Evolutionary conservation across 2,888 invertebrate genomes (phyloP), one percentile per base, ranked within the genome.

Genomic region (Acanthosepion lycidas): DNA sequence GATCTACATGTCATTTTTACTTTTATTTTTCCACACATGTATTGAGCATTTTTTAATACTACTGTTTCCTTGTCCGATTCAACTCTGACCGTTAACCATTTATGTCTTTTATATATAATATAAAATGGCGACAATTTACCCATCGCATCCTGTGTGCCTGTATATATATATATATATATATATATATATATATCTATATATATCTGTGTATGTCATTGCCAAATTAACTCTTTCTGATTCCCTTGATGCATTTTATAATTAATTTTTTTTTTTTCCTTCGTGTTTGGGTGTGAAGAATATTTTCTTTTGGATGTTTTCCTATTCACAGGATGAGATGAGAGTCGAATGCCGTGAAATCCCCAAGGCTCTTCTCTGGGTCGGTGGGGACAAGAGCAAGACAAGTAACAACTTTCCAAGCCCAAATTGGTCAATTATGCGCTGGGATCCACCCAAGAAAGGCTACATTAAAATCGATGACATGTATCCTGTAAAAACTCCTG

Each of bases 401-500:
- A 53, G 93, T 28, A 53, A 93, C 20, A 93, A 93, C 12, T 18
- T 78, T 78, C 93, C 93, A 8, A 93, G 93, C 48, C 93, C 93
- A 15, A 49, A 93, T 2, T 93, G 93, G 93, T 53, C 49, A 5
- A 53, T 93, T 28, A 93, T 93, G 93, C 28, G 93, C 18, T 93
- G 93, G 93, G 93, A 93, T 6, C 51, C 93, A n/a, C 23, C 93
- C 53, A 53, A n/a, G 51, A 93, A 93, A 20, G 93, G 18, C 12
- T 93, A 93, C 33, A 20, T 93, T 2, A 93, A 93, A 28, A n/a
- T 93, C 9, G 93, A 93, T 15, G 93, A 93, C 49, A 93, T 93
- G 93, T 93, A 93, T 12, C 93, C 93, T 49, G 93, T 93, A 6
- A 93, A 49, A 53, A 28, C 94, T 59, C 92, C 49, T 12, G 94